Base-by-base conservation (phyloP, 2,113 vertebrate species). In the Sardina pilchardus region DNA sequence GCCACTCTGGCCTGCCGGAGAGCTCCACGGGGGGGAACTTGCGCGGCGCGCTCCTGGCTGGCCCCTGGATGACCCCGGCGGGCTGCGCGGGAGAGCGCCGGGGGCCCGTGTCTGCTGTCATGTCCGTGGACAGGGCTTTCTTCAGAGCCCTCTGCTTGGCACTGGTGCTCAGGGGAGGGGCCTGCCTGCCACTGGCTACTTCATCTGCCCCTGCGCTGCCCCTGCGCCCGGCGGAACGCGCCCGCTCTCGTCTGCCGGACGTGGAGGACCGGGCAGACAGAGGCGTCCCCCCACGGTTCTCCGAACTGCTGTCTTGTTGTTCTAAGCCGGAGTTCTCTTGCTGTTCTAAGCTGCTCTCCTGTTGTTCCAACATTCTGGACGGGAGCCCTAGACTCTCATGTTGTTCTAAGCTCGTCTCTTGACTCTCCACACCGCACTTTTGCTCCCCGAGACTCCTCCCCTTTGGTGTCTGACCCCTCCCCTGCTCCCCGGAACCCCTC, bases 1-100 rank as follows among this genome's bases (percentile, higher is more conserved):
- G 94, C 91, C 92, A 94, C 85, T 92, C 90, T 89, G 92, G 92
- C 89, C 89, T 94, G 36, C 89, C 83, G 63, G 53, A 89, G 88
- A 87, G 88, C 85, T 90, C 92, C 82, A 89, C 90, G 10, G 80
- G 85, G 53, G 86, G 86, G 81, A 39, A 53, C 63, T 90, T 90
- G 44, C 85, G 87, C 48, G 85, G 89, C 80, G 90, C 82, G 71
- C 88, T 92, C 93, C 83, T 92, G 90, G 89, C 85, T 86, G 87
- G 90, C 93, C 92, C 89, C 88, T 92, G 87, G 53, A 43, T 93
- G 92, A 89, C 91, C 92, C 84, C 59, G 63, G 88, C 82, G 82
- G 90, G 86, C 86, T 90, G 89, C 83, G 90, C 87, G 34, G 56
- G 24, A 19, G 81, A 83, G 50, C 90, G 89, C 86, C 88, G 90